phyloP scores from a whole-genome alignment of 2,113 vertebrate species.

The Regulus satrapa region DNA sequence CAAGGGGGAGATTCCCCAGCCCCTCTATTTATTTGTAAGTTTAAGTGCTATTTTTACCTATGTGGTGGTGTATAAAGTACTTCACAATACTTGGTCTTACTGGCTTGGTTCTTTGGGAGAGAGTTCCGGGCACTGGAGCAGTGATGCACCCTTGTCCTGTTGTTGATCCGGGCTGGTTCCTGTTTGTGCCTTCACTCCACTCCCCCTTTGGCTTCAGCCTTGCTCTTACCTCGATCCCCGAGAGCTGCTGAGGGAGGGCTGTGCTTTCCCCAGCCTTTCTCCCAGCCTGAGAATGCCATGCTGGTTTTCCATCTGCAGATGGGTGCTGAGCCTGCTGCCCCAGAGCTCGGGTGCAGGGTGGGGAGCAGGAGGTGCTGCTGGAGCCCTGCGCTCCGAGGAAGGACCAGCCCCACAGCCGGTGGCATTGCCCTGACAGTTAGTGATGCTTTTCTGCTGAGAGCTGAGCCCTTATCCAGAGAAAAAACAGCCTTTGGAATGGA shows the following conservation, averaged over 20 bases:
- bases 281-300: background rate
- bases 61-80: constrained; percentile 20
- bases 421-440: background rate
- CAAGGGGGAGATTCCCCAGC: background rate
- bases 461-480: background rate
- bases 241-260: background rate
- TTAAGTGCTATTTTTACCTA: constrained; percentile 42
- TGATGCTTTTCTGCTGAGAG: constrained; percentile 7
- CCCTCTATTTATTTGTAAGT: constrained; percentile 58
- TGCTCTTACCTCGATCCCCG: background rate
- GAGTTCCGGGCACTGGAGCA: background rate
- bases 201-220: background rate
- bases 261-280: background rate
- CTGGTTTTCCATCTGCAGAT: background rate
- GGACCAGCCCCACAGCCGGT: background rate
- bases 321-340: background rate
- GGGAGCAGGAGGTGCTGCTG: background rate
- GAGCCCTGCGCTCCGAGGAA: background rate
- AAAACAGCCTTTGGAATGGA: background rate
- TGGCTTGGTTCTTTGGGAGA: background rate
- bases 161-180: background rate
- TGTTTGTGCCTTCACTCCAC: constrained; percentile 38
- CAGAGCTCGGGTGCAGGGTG: background rate
- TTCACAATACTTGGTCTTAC: background rate
- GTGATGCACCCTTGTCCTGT: background rate